A percentile compares a stretch with the other conserved stretches of the same genome.
Evolutionary conservation across 2,113 vertebrate species (phyloP).

Genomic region (Crotalus horridus): DNA sequence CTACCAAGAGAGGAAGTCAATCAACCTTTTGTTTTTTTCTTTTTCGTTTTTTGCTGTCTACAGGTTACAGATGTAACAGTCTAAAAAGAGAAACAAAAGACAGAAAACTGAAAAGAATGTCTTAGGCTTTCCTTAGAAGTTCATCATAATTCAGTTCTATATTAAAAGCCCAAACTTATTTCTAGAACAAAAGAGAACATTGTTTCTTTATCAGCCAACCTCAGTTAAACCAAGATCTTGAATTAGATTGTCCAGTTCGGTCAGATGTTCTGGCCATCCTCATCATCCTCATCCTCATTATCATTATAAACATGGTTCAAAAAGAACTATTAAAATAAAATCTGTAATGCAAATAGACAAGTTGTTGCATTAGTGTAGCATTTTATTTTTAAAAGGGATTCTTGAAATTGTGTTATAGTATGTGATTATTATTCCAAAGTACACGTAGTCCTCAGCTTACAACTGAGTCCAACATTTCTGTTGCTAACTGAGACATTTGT

Average conservation of each 20-base stretch:
- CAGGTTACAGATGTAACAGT: slow-evolving; percentile 60
- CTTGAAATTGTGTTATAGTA: background rate
- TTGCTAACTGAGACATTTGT: too few relatives aligned
- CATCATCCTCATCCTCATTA: background rate
- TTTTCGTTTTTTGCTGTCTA: slow-evolving; percentile 53
- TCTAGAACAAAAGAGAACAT: background rate
- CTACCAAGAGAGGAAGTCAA: slow-evolving; percentile 69
- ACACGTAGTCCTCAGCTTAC: too few relatives aligned
- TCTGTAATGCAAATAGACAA: background rate
- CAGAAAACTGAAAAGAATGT: slow-evolving; percentile 15
- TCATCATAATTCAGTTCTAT: slow-evolving; percentile 5
- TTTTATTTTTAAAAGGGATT: background rate
- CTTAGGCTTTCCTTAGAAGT: background rate
- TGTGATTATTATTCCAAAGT: background rate
- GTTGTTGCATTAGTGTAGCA: background rate
- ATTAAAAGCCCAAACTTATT: background rate
- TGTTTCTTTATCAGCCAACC: background rate
- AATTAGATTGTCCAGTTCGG: background rate
- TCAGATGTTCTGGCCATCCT: background rate
- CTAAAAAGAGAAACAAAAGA: slow-evolving; percentile 42
- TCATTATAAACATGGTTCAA: background rate
- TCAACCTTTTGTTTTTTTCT: slow-evolving; percentile 40
- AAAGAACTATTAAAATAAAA: background rate
- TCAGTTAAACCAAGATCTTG: background rate
- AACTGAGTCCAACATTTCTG: too few relatives aligned